Evolutionary conservation across 2,797 vertebrate species (phyloP).

Genomic region (Craterocephalus amniculus): DNA sequence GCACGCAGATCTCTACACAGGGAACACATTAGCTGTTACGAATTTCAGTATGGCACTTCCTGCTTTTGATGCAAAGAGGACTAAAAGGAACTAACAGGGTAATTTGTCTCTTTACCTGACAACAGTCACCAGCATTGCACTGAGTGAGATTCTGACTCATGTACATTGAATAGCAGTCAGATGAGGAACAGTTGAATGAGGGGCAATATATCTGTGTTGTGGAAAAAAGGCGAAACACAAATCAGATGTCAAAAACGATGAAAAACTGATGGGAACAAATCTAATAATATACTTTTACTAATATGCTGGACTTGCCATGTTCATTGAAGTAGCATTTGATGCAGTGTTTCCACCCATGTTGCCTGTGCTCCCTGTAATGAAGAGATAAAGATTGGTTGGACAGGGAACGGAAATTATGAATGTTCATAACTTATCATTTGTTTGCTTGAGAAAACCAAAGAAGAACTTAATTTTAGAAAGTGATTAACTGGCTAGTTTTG

Average conservation of each 20-base stretch:
- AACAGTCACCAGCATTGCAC: slow-evolving; percentile 55
- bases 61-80: background rate
- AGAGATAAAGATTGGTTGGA: slow-evolving; percentile 11
- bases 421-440: background rate
- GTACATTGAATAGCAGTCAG: slow-evolving; percentile 75
- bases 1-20: background rate
- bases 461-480: too few species aligned
- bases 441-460: too few species aligned
- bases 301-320: slow-evolving; percentile 46
- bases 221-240: background rate
- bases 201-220: slow-evolving; percentile 63
- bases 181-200: slow-evolving; percentile 74
- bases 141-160: slow-evolving; percentile 44
- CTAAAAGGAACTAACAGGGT: background rate
- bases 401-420: background rate
- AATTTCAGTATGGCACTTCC: background rate
- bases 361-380: slow-evolving; percentile 34
- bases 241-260: background rate
- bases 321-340: slow-evolving; percentile 11
- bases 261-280: background rate
- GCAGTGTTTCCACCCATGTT: slow-evolving; percentile 12
- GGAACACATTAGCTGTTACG: background rate
- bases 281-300: background rate
- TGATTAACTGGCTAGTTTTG: slow-evolving; percentile 2
- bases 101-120: slow-evolving; percentile 75